A percentile compares a stretch with the other conserved stretches of the same genome.
phyloP scores from a whole-genome alignment of 2,113 vertebrate genomes.

The Odontophorus gujanensis region DNA sequence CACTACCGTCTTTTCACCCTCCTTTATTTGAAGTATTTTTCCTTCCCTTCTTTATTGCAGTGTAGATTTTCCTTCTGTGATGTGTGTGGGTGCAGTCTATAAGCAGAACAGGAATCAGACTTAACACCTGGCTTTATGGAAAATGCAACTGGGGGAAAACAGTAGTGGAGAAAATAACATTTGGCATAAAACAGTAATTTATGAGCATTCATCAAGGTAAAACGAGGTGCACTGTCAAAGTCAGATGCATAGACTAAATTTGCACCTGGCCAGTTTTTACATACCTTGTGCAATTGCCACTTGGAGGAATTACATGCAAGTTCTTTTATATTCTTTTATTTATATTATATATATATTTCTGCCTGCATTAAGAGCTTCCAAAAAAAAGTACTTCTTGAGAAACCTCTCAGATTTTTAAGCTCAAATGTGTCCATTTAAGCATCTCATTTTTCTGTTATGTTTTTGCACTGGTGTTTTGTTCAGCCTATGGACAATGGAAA shows the following conservation, averaged over 20 bases:
- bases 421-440: neutral
- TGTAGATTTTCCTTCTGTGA: neutral
- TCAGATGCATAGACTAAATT: neutral
- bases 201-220: slow-evolving; percentile 16
- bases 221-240: neutral
- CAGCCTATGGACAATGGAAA: neutral
- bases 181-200: neutral
- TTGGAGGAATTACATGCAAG: neutral
- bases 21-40: neutral
- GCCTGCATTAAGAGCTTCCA: neutral
- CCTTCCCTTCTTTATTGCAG: neutral
- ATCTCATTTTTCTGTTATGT: neutral
- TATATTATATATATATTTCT: neutral
- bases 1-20: neutral
- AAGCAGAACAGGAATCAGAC: neutral
- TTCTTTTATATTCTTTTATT: neutral
- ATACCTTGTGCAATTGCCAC: neutral
- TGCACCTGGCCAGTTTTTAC: neutral
- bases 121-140: neutral
- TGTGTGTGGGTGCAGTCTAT: neutral
- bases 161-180: neutral
- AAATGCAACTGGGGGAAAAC: slow-evolving; percentile 19
- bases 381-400: neutral
- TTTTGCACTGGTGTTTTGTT: neutral
- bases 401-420: neutral